Percentiles rank a stretch among this genome's conserved stretches.
phyloP scores from a whole-genome alignment of 2,888 invertebrate genomes.

The Idaea aversata region DNA sequence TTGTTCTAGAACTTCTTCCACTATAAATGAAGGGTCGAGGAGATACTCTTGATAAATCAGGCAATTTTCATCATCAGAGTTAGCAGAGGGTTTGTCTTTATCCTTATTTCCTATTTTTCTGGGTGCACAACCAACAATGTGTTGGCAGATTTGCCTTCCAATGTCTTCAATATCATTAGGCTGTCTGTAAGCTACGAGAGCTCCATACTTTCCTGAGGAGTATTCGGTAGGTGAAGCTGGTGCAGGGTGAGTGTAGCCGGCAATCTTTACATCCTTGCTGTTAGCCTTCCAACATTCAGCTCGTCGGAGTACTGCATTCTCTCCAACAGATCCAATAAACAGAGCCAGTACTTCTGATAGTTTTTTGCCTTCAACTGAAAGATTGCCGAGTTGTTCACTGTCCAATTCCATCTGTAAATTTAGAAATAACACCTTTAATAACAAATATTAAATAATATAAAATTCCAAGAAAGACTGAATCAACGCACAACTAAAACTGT shows the following conservation, averaged over 20 bases:
- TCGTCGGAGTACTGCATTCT: constrained; percentile 91
- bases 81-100: constrained; percentile 81
- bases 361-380: constrained; percentile 82
- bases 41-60: constrained; percentile 94
- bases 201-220: constrained; percentile 91
- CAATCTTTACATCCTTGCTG: constrained; percentile 71
- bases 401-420: constrained; percentile 81
- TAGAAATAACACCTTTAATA: neutral
- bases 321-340: constrained; percentile 93
- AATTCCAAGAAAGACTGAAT: too few species aligned
- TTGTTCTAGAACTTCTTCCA: constrained; percentile 86
- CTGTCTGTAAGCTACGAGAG: constrained; percentile 86
- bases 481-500: too few species aligned
- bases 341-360: constrained; percentile 91
- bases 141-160: constrained; percentile 92
- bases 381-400: constrained; percentile 82
- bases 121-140: constrained; percentile 94
- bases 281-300: constrained; percentile 87
- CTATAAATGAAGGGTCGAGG: constrained; percentile 86
- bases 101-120: constrained; percentile 84
- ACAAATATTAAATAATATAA: neutral
- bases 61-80: constrained; percentile 87
- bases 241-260: constrained; percentile 91
- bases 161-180: constrained; percentile 65
- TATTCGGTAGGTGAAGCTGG: constrained; percentile 69